Conservation (phyloP, 2,888 invertebrate species). For the Chloroclysta siterata region DNA sequence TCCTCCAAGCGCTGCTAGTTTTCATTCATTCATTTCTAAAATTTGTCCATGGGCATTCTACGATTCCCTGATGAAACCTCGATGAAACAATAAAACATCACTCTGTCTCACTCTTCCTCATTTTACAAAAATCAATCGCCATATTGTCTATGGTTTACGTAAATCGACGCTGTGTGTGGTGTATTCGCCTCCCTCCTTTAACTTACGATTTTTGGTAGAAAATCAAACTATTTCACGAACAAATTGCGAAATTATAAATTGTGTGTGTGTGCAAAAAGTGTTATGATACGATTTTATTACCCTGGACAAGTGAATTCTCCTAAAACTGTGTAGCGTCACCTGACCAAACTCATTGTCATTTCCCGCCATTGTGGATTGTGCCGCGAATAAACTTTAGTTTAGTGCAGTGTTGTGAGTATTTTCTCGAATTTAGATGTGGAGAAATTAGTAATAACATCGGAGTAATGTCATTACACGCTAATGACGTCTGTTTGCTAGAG, state of each 20-base stretch:
- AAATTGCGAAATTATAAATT: slow-evolving; percentile 49
- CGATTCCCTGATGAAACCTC: no score
- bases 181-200: slow-evolving; percentile 76
- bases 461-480: slow-evolving; percentile 84
- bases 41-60: no score
- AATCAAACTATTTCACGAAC: slow-evolving; percentile 50
- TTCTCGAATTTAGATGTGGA: slow-evolving; percentile 63
- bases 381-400: slow-evolving; percentile 55
- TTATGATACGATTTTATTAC: slow-evolving; percentile 52
- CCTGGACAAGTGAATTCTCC: slow-evolving; percentile 50
- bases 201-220: slow-evolving; percentile 68
- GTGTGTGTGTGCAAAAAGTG: slow-evolving; percentile 48
- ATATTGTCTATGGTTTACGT: slow-evolving; percentile 61
- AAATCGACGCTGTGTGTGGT: slow-evolving; percentile 73
- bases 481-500: slow-evolving; percentile 83
- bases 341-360: slow-evolving; percentile 84
- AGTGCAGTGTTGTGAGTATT: slow-evolving; percentile 53
- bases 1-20: no score
- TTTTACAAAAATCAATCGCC: slow-evolving; percentile 11
- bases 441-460: slow-evolving; percentile 59
- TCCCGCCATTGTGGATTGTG: slow-evolving; percentile 84
- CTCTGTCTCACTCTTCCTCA: background rate
- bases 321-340: slow-evolving; percentile 80
- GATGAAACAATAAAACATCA: no score
- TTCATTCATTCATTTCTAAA: no score